Evolutionary conservation across 2,888 invertebrate genomes (phyloP).

Genomic region (Drosophila niveifrons): DNA sequence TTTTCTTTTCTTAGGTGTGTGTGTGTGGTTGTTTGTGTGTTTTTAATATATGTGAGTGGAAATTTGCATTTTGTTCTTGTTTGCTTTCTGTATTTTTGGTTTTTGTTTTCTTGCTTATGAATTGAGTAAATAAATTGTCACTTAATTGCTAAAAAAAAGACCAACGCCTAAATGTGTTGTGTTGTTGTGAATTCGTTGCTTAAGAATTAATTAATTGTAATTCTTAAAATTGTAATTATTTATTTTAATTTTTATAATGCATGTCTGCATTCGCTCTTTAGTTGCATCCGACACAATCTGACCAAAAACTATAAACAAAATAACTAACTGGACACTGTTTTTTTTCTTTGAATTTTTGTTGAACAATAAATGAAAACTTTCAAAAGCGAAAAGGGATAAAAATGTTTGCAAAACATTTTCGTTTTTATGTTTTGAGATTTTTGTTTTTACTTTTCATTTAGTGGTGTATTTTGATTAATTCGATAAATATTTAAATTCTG

Average conservation of each 20-base stretch:
- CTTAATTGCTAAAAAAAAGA: constrained; percentile 19
- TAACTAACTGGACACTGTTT: constrained; percentile 3
- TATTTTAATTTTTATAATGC: constrained; percentile 20
- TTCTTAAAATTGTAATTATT: constrained; percentile 44
- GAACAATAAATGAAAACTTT: constrained; percentile 8
- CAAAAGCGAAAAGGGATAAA: constrained; percentile 16
- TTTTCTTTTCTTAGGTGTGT: constrained; percentile 4
- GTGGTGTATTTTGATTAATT: constrained; percentile 12
- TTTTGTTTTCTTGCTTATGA: constrained; percentile 15
- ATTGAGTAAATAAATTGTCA: constrained; percentile 46
- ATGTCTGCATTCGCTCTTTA: constrained; percentile 34
- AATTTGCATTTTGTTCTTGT: constrained; percentile 34
- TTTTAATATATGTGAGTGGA: constrained; percentile 4
- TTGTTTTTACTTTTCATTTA: neutral
- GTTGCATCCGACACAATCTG: constrained; percentile 18
- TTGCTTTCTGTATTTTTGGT: constrained; percentile 14
- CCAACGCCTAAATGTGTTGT: constrained; percentile 20
- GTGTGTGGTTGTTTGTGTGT: constrained; percentile 20
- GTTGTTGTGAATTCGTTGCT: constrained; percentile 20
- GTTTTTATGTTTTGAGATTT: constrained; percentile 5
- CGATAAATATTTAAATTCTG: constrained; percentile 57
- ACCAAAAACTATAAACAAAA: constrained; percentile 15
- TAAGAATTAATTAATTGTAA: constrained; percentile 23
- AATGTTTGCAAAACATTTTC: neutral
- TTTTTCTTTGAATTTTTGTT: neutral